Conservation (phyloP, 1,140 invertebrate genomes). For the Sarcophaga peregrina region DNA sequence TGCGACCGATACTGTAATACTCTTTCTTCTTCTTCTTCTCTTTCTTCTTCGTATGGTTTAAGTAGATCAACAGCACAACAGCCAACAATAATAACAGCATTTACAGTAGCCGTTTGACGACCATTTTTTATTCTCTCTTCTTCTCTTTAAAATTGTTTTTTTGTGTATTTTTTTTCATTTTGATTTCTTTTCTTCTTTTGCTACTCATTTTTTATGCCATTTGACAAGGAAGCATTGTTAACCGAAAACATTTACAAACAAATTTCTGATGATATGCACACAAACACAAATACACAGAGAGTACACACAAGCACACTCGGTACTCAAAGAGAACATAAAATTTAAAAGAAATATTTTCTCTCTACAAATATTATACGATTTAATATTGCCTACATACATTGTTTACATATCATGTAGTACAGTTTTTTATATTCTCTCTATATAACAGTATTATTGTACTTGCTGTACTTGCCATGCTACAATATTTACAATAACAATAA, state of each 20-base stretch:
- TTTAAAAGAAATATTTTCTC: no score
- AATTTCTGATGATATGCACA: constrained; percentile 1
- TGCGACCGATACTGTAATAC: not conserved
- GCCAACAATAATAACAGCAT: not conserved
- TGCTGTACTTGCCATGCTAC: constrained; percentile 5
- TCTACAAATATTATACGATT: no score
- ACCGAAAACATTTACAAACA: constrained; percentile 17
- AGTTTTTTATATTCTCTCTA: not conserved
- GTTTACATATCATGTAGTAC: no score
- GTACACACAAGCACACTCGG: no score
- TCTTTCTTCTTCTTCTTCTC: not conserved
- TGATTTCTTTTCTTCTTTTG: not conserved
- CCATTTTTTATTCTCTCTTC: no score
- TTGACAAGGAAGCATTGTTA: constrained; percentile 32
- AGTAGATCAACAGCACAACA: constrained; percentile 36
- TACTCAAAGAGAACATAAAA: no score
- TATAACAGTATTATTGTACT: not conserved
- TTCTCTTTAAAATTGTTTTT: no score
- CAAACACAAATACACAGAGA: not conserved
- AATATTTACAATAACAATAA: constrained; percentile 21
- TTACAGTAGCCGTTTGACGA: no score
- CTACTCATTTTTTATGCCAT: constrained; percentile 16
- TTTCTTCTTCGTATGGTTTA: constrained; percentile 25
- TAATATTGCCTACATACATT: no score
- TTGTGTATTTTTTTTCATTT: not conserved